These are phyloP conservation scores for Harpagoxenus sublaevis DNA, from an alignment of 2,888 invertebrate species.

Conservation along the genomic window DNA sequence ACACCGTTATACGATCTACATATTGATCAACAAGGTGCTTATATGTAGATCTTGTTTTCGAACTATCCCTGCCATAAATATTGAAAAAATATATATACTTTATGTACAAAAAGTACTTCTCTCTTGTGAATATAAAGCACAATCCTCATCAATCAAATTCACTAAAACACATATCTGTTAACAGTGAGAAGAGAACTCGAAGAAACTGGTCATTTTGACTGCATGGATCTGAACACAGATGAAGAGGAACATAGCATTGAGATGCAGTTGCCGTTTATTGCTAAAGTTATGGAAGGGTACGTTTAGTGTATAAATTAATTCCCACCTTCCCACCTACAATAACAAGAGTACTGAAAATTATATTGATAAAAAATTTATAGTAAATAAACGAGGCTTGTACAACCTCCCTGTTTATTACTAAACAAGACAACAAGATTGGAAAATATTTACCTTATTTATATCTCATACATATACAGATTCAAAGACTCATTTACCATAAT, in stretches of 20 bases:
- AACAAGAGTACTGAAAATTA: background rate
- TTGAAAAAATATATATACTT: background rate
- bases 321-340: background rate
- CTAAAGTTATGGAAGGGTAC: conserved; percentile 99
- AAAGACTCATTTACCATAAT: conserved; percentile 97
- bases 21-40: conserved; percentile 94
- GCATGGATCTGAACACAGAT: conserved; percentile 97
- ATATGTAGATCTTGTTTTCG: background rate
- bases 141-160: conserved; percentile 13
- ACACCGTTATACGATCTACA: conserved; percentile 98
- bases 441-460: background rate
- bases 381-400: background rate
- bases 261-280: conserved; percentile 99
- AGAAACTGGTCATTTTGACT: conserved; percentile 95
- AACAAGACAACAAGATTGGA: background rate
- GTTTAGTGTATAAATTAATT: conserved; percentile 35
- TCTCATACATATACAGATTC: conserved; percentile 87
- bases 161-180: conserved; percentile 58
- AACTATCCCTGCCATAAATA: background rate
- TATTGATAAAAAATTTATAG: background rate
- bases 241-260: conserved; percentile 99
- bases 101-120: conserved; percentile 27
- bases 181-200: conserved; percentile 95
- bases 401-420: background rate
- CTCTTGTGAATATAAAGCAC: background rate